Conservation (phyloP, 1,140 invertebrate species). For the Platyura marginata region DNA sequence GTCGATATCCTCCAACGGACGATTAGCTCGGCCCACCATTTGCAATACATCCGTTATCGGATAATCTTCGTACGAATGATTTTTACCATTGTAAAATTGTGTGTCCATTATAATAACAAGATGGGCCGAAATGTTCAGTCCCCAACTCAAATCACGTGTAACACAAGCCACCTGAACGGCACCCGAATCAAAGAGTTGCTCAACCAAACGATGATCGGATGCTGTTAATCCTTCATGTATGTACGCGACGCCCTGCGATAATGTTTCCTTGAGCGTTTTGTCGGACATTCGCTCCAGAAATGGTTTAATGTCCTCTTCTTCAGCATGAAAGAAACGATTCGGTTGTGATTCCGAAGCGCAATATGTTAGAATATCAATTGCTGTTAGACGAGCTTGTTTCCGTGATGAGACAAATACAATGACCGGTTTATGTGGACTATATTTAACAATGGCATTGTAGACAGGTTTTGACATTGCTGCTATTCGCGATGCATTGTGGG, state of each 20-base stretch:
- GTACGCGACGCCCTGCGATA: conserved; percentile 89
- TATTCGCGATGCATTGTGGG: conserved; percentile 86
- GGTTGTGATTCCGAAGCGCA: conserved; percentile 74
- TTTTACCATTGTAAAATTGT: conserved; percentile 91
- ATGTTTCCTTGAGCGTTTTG: conserved; percentile 71
- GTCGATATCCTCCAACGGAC: conserved; percentile 81
- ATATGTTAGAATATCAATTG: conserved; percentile 88
- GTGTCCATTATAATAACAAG: conserved; percentile 96
- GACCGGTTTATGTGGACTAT: conserved; percentile 75
- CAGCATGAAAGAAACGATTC: conserved; percentile 73
- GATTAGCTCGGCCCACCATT: conserved; percentile 87
- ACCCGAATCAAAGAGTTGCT: conserved; percentile 81
- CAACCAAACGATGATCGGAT: conserved; percentile 72
- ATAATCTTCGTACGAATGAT: conserved; percentile 90
- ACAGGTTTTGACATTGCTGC: conserved; percentile 96
- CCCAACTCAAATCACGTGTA: conserved; percentile 83
- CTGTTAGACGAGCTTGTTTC: conserved; percentile 82
- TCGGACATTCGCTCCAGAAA: conserved; percentile 77
- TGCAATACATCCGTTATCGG: conserved; percentile 93
- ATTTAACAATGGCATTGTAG: conserved; percentile 81
- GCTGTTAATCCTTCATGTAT: conserved; percentile 83
- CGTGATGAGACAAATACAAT: conserved; percentile 94
- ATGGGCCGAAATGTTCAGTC: conserved; percentile 71
- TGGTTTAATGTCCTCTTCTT: conserved; percentile 69
- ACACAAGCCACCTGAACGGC: conserved; percentile 89